Evolutionary conservation across 2,888 invertebrate species (phyloP).

Genomic region (Drosophila anomelani): DNA sequence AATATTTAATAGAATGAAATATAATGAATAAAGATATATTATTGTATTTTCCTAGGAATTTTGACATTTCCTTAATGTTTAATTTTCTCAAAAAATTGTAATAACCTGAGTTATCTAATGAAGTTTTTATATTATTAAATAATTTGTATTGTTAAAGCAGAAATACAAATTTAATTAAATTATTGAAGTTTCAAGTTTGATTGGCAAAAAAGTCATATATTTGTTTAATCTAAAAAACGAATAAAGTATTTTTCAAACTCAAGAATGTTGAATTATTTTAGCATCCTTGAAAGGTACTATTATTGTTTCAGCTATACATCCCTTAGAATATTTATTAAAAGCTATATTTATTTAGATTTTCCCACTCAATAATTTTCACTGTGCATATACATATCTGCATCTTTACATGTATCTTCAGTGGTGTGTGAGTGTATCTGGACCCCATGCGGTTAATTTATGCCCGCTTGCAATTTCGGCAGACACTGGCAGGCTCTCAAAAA

Average conservation of each 20-base stretch:
- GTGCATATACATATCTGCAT: conserved; percentile 34
- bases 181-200: too few relatives aligned
- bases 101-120: too few relatives aligned
- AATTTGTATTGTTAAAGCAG: too few relatives aligned
- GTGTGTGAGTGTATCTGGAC: conserved; percentile 67
- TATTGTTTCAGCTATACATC: not conserved
- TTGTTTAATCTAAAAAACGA: too few relatives aligned
- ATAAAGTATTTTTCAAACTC: too few relatives aligned
- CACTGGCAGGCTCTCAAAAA: conserved; percentile 54
- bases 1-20: too few relatives aligned
- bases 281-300: not conserved
- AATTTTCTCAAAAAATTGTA: not conserved
- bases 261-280: not conserved
- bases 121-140: too few relatives aligned
- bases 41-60: not conserved
- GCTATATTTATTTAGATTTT: too few relatives aligned
- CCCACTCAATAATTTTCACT: not conserved
- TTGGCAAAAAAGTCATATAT: too few relatives aligned
- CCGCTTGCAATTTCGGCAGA: conserved; percentile 79
- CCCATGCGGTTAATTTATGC: conserved; percentile 79
- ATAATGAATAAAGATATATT: not conserved
- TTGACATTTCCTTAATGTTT: not conserved
- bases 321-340: not conserved
- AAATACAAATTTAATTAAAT: too few relatives aligned
- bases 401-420: conserved; percentile 35